Percentiles rank a stretch among this genome's conserved stretches.
These are phyloP conservation scores for Drosophila emarginata DNA, from an alignment of 2,888 invertebrate species.

Conservation along the genomic window DNA sequence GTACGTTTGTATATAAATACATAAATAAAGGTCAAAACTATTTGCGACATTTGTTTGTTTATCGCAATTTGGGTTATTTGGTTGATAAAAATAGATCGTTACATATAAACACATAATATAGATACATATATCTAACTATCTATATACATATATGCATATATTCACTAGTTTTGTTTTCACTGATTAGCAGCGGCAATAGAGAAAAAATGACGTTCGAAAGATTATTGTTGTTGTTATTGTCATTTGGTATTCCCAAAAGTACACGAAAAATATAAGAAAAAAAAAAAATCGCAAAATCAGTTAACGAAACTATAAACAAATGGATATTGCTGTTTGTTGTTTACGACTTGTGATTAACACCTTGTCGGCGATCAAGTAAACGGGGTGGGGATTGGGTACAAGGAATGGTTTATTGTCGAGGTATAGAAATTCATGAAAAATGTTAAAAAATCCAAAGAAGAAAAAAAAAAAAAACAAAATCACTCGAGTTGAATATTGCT, in stretches of 20 bases:
- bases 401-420: not conserved
- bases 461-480: not conserved
- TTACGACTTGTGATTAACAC: conserved; percentile 56
- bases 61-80: conserved; percentile 6
- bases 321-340: conserved; percentile 62
- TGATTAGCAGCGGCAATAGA: conserved; percentile 1
- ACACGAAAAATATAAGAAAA: not conserved
- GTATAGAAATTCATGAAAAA: conserved; percentile 40
- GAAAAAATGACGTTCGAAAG: conserved; percentile 23
- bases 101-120: not conserved
- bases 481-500: conserved; percentile 21
- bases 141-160: not conserved
- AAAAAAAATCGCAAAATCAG: conserved; percentile 28
- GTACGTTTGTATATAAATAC: too few species aligned
- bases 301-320: conserved; percentile 49
- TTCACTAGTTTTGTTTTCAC: not conserved
- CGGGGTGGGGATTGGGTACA: not conserved
- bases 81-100: conserved; percentile 25
- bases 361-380: conserved; percentile 25
- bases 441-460: too few species aligned
- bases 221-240: not conserved
- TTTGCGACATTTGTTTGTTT: conserved; percentile 29
- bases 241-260: conserved; percentile 31
- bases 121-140: not conserved
- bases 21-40: conserved; percentile 37